Base-by-base conservation (phyloP, 1,140 invertebrate species). In the Pseudomyrmex pallidus region DNA sequence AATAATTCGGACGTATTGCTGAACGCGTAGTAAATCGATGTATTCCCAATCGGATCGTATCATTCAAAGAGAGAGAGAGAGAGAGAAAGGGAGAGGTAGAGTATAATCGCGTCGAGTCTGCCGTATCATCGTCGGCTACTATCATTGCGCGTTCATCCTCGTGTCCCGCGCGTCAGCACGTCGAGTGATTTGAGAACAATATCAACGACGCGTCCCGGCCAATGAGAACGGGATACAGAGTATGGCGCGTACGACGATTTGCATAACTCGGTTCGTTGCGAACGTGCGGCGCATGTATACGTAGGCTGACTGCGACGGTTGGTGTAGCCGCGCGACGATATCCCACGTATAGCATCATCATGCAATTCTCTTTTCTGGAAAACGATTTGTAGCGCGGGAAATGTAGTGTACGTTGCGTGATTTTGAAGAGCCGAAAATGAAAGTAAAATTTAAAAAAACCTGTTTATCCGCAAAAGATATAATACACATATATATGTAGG, bases 251-350 rank as follows among this genome's bases (percentile, higher is more conserved):
- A 86, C 70, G 13, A n/a, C 57, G 70, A 89, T 88, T 88, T 89
- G 74, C 87, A 86, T 88, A 86, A 88, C 84, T 77, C 56, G 78
- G 72, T 88, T 86, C 57, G 74, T 70, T 52, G 63, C 44, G 82
- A 44, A 89, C 87, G 88, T 87, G 87, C 74, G 20, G 54, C n/a
- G 87, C 74, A 86, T 89, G 61, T 85, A 15, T 57, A 62, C 46
- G 25, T 25, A 25, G 17, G 35, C 0, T 35, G 35, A 5, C 5
- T 35, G 48, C 82, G 66, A 72, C n/a, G 54, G 10, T 70, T 80
- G 54, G 50, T 54, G 59, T 68, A 70, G 46, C 78, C 56, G 50
- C 73, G 73, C 54, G 70, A 52, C 8, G 35, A 35, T 35, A 35
- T 35, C 5, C 5, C 35, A 52, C 57, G 70, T 74, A 74, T 35